Percentiles rank a stretch among this genome's conserved stretches.
Evolutionary conservation across 2,888 invertebrate species (phyloP).

Genomic region (Nasonia oneida): DNA sequence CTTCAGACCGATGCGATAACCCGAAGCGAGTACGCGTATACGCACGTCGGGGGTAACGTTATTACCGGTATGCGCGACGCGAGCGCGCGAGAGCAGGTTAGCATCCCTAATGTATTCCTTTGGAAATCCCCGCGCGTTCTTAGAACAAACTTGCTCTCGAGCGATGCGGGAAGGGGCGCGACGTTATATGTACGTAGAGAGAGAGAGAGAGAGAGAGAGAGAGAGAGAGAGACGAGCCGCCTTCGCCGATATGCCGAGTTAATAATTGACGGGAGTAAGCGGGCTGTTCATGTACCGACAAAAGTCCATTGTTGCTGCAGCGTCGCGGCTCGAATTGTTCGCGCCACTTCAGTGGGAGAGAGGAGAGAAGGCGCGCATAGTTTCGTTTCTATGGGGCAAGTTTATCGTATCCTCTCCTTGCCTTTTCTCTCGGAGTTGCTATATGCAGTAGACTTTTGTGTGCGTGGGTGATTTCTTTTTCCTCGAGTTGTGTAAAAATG

Average conservation of each 20-base stretch:
- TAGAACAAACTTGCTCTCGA: conserved; percentile 65
- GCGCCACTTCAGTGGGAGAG: conserved; percentile 53
- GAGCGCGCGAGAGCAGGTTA: conserved; percentile 52
- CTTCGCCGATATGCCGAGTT: conserved; percentile 68
- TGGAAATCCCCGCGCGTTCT: conserved; percentile 66
- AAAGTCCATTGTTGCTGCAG: conserved; percentile 71
- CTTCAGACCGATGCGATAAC: conserved; percentile 42
- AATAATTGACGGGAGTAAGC: conserved; percentile 65
- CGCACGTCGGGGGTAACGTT: conserved; percentile 9
- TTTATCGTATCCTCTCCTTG: conserved; percentile 8
- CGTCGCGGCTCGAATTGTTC: conserved; percentile 69
- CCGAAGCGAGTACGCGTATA: neutral
- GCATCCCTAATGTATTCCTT: conserved; percentile 68
- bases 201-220: neutral
- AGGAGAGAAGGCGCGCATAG: conserved; percentile 1
- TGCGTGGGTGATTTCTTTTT: neutral
- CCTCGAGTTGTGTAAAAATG: neutral
- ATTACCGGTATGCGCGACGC: conserved; percentile 17
- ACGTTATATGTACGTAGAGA: neutral
- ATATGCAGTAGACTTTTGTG: neutral
- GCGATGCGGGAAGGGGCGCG: conserved; percentile 62
- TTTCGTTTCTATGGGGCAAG: conserved; percentile 14
- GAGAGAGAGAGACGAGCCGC: conserved; percentile 18
- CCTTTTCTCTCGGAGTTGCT: neutral
- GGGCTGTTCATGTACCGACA: conserved; percentile 60